Conservation (phyloP, 2,888 invertebrate species). For the Drosophila parthenogenetica region DNA sequence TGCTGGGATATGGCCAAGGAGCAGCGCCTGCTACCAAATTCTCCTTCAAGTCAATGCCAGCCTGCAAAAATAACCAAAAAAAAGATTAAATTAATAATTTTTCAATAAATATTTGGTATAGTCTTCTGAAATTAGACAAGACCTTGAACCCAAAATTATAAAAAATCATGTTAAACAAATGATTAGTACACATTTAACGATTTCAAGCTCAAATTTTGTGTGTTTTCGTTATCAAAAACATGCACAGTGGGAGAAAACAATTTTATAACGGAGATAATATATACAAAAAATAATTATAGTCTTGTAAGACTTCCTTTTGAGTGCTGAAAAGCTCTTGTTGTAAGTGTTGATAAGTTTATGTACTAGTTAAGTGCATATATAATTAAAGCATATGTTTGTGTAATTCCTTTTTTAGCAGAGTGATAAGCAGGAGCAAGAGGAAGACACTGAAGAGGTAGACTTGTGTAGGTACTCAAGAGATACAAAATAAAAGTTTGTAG, state of each 20-base stretch:
- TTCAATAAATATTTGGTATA: background rate
- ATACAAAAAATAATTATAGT: background rate
- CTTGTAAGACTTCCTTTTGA: background rate
- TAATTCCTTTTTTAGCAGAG: background rate
- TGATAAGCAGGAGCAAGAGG: background rate
- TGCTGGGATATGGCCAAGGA: constrained; percentile 95
- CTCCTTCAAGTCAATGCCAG: constrained; percentile 95
- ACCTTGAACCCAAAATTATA: constrained; percentile 81
- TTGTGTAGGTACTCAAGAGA: background rate
- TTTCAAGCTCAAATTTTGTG: constrained; percentile 28
- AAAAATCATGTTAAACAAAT: constrained; percentile 83
- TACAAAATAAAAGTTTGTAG: background rate
- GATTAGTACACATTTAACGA: constrained; percentile 70
- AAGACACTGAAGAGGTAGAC: background rate
- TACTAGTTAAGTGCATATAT: background rate
- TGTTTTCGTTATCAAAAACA: constrained; percentile 31
- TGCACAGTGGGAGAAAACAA: background rate
- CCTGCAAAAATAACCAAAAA: constrained; percentile 86
- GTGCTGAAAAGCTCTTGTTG: background rate
- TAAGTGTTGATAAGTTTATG: background rate
- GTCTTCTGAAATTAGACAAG: constrained; percentile 19
- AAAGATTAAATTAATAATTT: background rate
- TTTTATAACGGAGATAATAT: background rate
- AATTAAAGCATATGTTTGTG: background rate
- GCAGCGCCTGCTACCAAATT: constrained; percentile 92